These are phyloP conservation scores for Macrotis lagotis DNA, from an alignment of 2,113 vertebrate species.

Conservation along the genomic window DNA sequence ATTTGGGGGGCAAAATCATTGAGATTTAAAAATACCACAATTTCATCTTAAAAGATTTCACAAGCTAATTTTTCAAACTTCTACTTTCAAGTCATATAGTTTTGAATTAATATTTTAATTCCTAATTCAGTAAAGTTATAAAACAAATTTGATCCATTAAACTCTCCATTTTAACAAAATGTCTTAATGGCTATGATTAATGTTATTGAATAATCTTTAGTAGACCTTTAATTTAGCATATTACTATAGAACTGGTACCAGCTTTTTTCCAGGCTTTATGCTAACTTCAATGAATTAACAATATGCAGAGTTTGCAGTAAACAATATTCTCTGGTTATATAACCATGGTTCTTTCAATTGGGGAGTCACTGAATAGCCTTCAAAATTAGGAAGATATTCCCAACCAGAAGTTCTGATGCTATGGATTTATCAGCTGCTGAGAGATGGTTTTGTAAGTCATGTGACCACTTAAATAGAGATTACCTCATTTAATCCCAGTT, in stretches of 20 bases:
- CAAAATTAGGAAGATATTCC: neutral
- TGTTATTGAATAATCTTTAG: neutral
- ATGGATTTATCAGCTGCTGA: too few species aligned
- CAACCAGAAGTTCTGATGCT: too few species aligned
- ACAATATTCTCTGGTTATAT: slow-evolving; percentile 1
- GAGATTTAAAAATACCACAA: too few species aligned
- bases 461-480: too few species aligned
- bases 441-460: too few species aligned
- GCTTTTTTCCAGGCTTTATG: neutral
- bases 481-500: too few species aligned
- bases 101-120: slow-evolving; percentile 40
- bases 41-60: neutral
- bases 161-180: slow-evolving; percentile 19
- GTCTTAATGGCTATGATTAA: slow-evolving; percentile 6
- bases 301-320: slow-evolving; percentile 12
- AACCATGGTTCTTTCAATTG: slow-evolving; percentile 1
- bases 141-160: slow-evolving; percentile 5
- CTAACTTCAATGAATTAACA: neutral
- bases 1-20: neutral
- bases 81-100: neutral
- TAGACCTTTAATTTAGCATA: slow-evolving; percentile 7
- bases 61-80: slow-evolving; percentile 6
- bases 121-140: neutral
- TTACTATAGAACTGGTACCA: too few species aligned
- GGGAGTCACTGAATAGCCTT: slow-evolving; percentile 9